phyloP scores from a whole-genome alignment of 1,140 invertebrate genomes.

The Hyles vespertilio region DNA sequence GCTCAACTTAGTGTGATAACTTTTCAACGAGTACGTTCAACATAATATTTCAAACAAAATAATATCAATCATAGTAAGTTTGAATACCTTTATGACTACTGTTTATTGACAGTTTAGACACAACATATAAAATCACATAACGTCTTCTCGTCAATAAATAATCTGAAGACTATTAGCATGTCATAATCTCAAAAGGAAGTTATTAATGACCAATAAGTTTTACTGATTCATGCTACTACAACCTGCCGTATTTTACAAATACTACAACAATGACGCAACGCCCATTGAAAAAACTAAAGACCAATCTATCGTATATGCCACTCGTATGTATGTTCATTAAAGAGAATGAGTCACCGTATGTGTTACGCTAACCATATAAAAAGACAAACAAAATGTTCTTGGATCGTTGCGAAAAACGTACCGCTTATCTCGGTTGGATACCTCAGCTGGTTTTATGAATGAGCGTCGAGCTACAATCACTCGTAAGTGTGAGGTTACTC shows the following conservation, averaged over 20 bases:
- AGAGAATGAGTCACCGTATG: slow-evolving; percentile 25
- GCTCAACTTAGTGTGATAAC: too few relatives aligned
- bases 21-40: too few relatives aligned
- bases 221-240: slow-evolving; percentile 7
- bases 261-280: slow-evolving; percentile 8
- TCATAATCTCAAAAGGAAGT: too few relatives aligned
- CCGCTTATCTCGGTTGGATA: slow-evolving; percentile 40
- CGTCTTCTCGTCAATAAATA: too few relatives aligned
- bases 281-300: slow-evolving; percentile 11
- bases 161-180: too few relatives aligned
- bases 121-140: too few relatives aligned
- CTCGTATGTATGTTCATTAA: slow-evolving; percentile 16
- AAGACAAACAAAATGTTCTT: slow-evolving; percentile 27
- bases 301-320: slow-evolving; percentile 6
- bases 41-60: too few relatives aligned
- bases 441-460: slow-evolving; percentile 51
- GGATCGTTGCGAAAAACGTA: slow-evolving; percentile 21
- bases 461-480: slow-evolving; percentile 41
- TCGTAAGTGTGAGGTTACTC: slow-evolving; percentile 37
- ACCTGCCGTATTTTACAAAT: neutral
- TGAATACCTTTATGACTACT: too few relatives aligned
- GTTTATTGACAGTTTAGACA: too few relatives aligned
- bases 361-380: slow-evolving; percentile 40
- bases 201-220: slow-evolving; percentile 2
- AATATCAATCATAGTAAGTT: too few relatives aligned